A percentile compares a stretch with the other conserved stretches of the same genome.
These are phyloP conservation scores for Balaeniceps rex DNA, from an alignment of 2,113 vertebrate genomes.

Conservation along the genomic window DNA sequence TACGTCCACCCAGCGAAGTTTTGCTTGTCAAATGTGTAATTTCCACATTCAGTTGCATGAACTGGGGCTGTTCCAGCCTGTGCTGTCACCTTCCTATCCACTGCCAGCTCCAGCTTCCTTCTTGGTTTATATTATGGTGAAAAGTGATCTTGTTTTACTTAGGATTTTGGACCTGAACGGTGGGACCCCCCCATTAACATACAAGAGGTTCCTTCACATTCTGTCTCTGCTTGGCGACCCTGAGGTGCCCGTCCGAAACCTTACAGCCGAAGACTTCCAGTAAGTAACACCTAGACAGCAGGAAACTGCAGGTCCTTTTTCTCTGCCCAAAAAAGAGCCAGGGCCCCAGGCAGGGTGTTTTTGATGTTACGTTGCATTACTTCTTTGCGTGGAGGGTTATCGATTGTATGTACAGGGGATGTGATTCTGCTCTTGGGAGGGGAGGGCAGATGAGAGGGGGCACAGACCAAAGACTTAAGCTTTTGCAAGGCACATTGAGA, in stretches of 20 bases:
- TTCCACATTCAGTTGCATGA: background rate
- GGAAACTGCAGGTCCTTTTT: background rate
- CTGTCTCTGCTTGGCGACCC: conserved; percentile 62
- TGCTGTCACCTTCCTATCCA: background rate
- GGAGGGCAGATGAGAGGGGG: background rate
- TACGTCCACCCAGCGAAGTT: background rate
- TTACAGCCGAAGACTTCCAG: conserved; percentile 56
- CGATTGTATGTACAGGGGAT: background rate
- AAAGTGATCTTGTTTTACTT: background rate
- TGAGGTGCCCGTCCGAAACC: conserved; percentile 32
- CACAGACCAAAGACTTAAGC: background rate
- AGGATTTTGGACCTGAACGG: conserved; percentile 62
- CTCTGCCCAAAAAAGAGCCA: background rate
- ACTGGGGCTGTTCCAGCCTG: background rate
- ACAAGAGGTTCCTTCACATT: conserved; percentile 68
- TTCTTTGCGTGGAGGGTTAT: background rate
- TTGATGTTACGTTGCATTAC: background rate
- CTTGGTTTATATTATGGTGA: background rate
- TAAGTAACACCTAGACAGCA: background rate
- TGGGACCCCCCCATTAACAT: conserved; percentile 62
- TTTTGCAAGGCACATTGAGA: background rate
- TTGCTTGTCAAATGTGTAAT: background rate
- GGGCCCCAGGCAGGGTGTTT: background rate
- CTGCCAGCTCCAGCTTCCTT: background rate
- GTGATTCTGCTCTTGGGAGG: background rate